Evolutionary conservation across 2,113 vertebrate species (phyloP), one percentile per base, ranked within the genome.

Genomic region (Pangasianodon hypophthalmus): DNA sequence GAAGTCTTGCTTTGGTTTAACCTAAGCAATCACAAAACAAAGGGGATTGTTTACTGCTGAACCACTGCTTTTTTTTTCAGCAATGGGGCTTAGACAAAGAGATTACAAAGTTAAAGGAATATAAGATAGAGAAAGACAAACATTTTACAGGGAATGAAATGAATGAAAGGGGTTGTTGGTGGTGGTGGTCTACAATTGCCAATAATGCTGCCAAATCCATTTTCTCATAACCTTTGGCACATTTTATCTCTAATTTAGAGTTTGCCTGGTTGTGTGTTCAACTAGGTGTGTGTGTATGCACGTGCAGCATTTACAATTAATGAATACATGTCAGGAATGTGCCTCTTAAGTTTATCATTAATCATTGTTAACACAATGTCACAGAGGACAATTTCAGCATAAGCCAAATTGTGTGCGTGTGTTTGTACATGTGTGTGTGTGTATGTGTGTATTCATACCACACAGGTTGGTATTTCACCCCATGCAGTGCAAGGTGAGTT

Each of bases 321-420:
- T 56, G 93, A 95, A 95, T 96, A 94, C 80, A 92, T 93, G 91
- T 94, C 91, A 93, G 89, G 82, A 92, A 92, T 92, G 90, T 88
- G 67, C 87, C 75, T 87, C 91, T 87, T 92, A 84, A 84, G 89
- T 92, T 93, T 95, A 94, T 95, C 91, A 95, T 95, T 95, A 94
- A 95, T 95, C 92, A 94, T 89, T 95, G 93, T 95, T 95, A 95
- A 92, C 92, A 93, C 92, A 95, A 91, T 54, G 92, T 89, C n/a
- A 93, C 91, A 92, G 32, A 6, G 79, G 92, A 86, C 91, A 56
- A 60, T 91, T 86, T 60, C 87, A 90, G 24, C 88, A 62, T 93
- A 93, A 94, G 93, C 94, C 94, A 90, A 88, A 84, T 6, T 50
- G 16, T 88, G 64, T 85, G 26, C 83, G 90, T 90, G 86, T 91